These are phyloP conservation scores for Orthosia cruda DNA, from an alignment of 2,888 invertebrate genomes.

Conservation along the genomic window DNA sequence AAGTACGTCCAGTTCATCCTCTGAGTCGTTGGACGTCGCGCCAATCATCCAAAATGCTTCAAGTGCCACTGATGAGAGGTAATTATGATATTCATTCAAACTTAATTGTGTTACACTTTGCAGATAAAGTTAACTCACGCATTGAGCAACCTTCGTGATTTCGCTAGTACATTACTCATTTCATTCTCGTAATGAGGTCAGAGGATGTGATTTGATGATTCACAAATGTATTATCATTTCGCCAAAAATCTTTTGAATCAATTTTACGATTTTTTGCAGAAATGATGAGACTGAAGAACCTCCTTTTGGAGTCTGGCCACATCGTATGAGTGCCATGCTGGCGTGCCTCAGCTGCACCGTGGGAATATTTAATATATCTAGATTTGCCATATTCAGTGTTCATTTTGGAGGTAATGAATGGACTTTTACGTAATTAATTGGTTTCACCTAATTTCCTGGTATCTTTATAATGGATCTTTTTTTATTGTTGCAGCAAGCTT, in stretches of 20 bases:
- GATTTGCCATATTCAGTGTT: constrained; percentile 96
- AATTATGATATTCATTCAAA: constrained; percentile 44
- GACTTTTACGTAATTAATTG: constrained; percentile 52
- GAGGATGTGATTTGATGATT: constrained; percentile 70
- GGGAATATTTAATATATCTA: constrained; percentile 97
- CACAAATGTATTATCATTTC: constrained; percentile 43
- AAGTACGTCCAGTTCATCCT: constrained; percentile 86
- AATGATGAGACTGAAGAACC: constrained; percentile 88
- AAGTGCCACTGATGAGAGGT: constrained; percentile 86
- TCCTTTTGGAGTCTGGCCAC: constrained; percentile 89
- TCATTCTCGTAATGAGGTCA: constrained; percentile 72
- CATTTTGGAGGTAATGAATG: constrained; percentile 95
- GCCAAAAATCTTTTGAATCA: constrained; percentile 19
- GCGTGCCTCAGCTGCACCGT: constrained; percentile 97
- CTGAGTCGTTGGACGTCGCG: constrained; percentile 83
- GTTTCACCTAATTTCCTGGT: constrained; percentile 52
- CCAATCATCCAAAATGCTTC: constrained; percentile 75
- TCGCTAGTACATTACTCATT: constrained; percentile 62
- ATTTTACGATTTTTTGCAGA: constrained; percentile 71
- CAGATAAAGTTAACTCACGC: constrained; percentile 30
- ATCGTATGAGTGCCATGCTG: constrained; percentile 94
- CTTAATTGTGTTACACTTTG: constrained; percentile 31
- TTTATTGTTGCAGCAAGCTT: constrained; percentile 94
- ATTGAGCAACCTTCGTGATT: constrained; percentile 57
- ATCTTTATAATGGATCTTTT: constrained; percentile 53